Base-by-base conservation (phyloP, 1,140 invertebrate species). In the Drosophila ironensis region DNA sequence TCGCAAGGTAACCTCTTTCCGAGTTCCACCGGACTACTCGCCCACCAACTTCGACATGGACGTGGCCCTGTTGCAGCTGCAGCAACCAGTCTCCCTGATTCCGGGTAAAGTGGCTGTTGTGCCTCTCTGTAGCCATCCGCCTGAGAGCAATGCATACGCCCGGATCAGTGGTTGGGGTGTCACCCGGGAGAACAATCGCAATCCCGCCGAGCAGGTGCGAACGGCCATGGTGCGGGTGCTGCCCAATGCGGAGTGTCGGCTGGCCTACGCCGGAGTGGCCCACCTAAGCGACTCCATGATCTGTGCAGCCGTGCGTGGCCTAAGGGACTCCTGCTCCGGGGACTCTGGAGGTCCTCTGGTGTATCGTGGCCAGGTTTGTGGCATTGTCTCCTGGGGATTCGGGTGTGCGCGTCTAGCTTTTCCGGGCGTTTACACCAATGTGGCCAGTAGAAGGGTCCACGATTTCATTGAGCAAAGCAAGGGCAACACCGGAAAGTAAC, bases 401-500 rank as follows among this genome's bases (percentile, higher is more conserved):
- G 88, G 88, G 4, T 97, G 95, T 82, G 95, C 92, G 0, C 90
- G 93, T 28, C 82, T 92, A 0, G 91, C 91, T 1, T 94, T 93
- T 84, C 95, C 95, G 2, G 95, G 96, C 8, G 95, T 97, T 0
- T 97, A 96, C 80, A 96, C 95, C 0, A 92, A 93, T 63, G 93
- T 96, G 1, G 93, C 94, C 14, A 89, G 82, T 45, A 8, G 7
- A 1, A 68, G 78, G 14, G 75, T 89, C 4, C 45, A 44, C 1
- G 7, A 14, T 0, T 89, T 89, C 19, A 76, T 89, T 40, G 45
- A 59, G 17, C 46, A 70, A 47, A 87, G 59, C 1, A 11, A 72
- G 25, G 17, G 8, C 11, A 44, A 22, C 17, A 68, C 46, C 14
- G 24, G 25, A 3, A 14, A 19, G 2, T 63, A 16, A 28, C 5